phyloP scores from a whole-genome alignment of 2,113 vertebrate genomes.

The Marmota flaviventris region DNA sequence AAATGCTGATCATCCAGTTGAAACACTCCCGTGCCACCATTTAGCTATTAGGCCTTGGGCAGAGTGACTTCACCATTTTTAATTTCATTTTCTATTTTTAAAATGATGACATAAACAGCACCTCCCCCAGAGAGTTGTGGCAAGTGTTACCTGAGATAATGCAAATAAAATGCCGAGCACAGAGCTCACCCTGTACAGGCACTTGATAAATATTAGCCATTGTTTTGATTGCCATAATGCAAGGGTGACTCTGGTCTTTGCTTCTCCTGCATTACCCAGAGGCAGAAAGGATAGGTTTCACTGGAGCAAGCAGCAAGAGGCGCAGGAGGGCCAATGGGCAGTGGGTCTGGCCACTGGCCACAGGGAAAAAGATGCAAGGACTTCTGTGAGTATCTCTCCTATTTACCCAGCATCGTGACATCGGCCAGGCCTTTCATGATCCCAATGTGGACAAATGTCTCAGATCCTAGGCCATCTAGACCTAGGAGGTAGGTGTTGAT shows the following conservation, averaged over 20 bases:
- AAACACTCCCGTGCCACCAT: not conserved
- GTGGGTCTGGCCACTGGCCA: not conserved
- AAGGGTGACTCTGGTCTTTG: not conserved
- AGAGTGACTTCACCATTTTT: conserved; percentile 33
- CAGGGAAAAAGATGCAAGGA: not conserved
- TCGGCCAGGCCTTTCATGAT: not conserved
- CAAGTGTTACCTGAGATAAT: not conserved
- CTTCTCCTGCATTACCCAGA: not conserved
- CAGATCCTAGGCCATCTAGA: not conserved
- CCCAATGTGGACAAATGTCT: not conserved
- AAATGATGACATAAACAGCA: not conserved
- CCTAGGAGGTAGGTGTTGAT: not conserved
- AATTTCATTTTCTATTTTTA: not conserved
- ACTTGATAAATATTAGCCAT: not conserved
- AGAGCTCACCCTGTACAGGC: not conserved
- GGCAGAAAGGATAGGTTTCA: not conserved
- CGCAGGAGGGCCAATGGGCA: rapidly evolving
- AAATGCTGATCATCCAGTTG: not conserved
- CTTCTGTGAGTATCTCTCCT: not conserved
- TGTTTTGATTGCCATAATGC: not conserved
- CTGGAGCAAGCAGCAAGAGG: not conserved
- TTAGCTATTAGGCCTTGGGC: not conserved
- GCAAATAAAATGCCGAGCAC: not conserved
- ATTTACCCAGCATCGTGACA: not conserved
- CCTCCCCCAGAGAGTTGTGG: not conserved